A percentile compares a stretch with the other conserved stretches of the same genome.
phyloP scores from a whole-genome alignment of 1,140 invertebrate genomes.

The Charaxes varanes region DNA sequence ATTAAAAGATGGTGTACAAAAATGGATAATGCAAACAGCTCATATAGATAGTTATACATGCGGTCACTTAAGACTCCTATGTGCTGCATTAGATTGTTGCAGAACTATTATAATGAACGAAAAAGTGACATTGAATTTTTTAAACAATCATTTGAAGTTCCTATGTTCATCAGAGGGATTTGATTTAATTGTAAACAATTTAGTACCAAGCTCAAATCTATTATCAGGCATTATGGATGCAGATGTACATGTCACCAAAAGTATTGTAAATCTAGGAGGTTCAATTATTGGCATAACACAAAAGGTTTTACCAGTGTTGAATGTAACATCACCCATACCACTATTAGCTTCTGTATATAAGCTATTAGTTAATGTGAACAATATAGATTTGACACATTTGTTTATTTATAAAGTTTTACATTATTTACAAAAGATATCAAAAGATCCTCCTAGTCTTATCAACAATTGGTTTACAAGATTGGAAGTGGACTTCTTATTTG shows the following conservation, averaged over 20 bases:
- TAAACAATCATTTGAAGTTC: conserved; percentile 35
- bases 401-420: conserved; percentile 31
- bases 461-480: conserved; percentile 76
- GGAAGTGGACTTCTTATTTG: conserved; percentile 72
- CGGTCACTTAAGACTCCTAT: conserved; percentile 45
- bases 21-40: conserved; percentile 46
- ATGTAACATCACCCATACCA: conserved; percentile 66
- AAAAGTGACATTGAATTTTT: conserved; percentile 32
- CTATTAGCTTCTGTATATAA: conserved; percentile 67
- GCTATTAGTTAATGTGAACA: conserved; percentile 32
- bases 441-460: conserved; percentile 51
- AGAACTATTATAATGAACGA: conserved; percentile 38
- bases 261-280: conserved; percentile 56
- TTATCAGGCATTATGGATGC: conserved; percentile 62
- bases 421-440: conserved; percentile 45
- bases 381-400: conserved; percentile 28
- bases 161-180: conserved; percentile 40
- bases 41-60: conserved; percentile 43
- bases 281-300: conserved; percentile 60
- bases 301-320: conserved; percentile 71
- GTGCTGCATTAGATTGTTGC: conserved; percentile 48
- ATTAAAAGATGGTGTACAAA: conserved; percentile 48
- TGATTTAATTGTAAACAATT: conserved; percentile 34
- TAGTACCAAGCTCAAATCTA: conserved; percentile 58
- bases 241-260: conserved; percentile 58